Evolutionary conservation across 2,113 vertebrate species (phyloP).

Genomic region (Orthochromis indermauri): DNA sequence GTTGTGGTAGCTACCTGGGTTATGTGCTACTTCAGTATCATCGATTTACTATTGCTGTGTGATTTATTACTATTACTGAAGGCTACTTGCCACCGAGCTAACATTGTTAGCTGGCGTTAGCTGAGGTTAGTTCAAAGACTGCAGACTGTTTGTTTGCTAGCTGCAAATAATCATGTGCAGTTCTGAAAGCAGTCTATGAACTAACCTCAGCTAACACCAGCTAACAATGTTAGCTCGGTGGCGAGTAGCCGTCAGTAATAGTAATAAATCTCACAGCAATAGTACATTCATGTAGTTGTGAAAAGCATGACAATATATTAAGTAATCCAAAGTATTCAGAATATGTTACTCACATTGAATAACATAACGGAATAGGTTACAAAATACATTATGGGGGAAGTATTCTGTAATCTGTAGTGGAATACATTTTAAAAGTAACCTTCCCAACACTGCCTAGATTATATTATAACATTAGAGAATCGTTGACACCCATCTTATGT

Average conservation of each 20-base stretch:
- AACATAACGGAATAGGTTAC: neutral
- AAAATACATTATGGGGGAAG: neutral
- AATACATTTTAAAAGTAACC: neutral
- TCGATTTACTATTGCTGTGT: neutral
- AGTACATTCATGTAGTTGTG: neutral
- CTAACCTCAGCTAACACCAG: neutral
- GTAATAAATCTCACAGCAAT: neutral
- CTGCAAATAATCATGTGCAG: neutral
- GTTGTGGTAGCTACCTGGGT: neutral
- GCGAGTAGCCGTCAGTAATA: neutral
- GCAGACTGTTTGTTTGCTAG: neutral
- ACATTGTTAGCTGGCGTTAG: neutral
- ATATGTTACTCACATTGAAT: rapidly evolving
- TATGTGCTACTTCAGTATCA: neutral
- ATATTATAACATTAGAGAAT: neutral
- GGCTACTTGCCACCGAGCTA: rapidly evolving
- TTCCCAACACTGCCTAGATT: neutral
- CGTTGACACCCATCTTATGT: rapidly evolving
- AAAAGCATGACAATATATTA: neutral
- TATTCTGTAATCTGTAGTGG: neutral
- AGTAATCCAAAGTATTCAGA: neutral
- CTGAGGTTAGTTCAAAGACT: neutral
- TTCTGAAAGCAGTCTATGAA: neutral
- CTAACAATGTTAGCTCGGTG: neutral
- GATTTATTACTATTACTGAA: neutral